Evolutionary conservation across 2,797 vertebrate species (phyloP), one percentile per base, ranked within the genome.

Genomic region (Gobio occitaniae): DNA sequence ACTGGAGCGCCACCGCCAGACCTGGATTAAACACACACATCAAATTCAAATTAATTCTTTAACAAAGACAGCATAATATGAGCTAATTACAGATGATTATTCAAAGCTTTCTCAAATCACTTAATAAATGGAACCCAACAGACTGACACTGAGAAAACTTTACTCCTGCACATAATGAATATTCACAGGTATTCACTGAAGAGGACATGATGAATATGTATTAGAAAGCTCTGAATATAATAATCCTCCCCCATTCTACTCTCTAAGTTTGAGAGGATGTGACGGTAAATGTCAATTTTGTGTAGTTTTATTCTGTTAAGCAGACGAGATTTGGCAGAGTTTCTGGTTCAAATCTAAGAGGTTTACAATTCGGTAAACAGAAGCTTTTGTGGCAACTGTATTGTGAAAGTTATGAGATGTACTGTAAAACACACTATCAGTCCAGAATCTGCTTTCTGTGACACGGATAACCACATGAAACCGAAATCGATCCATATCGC

Each of bases 1-100:
- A 94, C 91, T 99, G 98, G 29, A 99, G 96, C 80, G 97, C 97
- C 91, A 99, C 98, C 0, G 97, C 96, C 68, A 99, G 90, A 59
- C 98, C 98, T 99, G 78, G 52, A 91, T 88, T 78, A 80, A 86
- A 86, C 32, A 84, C 19, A 74, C 48, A 75, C 56, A 44, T 32
- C 0, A 17, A 36, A 78, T 48, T 44, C 17, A 78, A 36, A 36
- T 50, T 50, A 16, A 38, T n/a, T 41, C 17, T 41, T 56, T n/a
- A 36, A 50, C 52, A 38, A 78, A 54, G 13, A 56, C 12, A 70
- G 83, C 36, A 52, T 70, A 47, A 36, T 59, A 48, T 61, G 2
- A 70, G 19, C 41, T 61, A 68, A 77, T 68, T 52, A 50, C 10
- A 52, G 4, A 77, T 69, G 17, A 84, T 68, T 69, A 56, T 77